Percentiles rank a stretch among this genome's conserved stretches.
Evolutionary conservation across 2,113 vertebrate species (phyloP).

Genomic region (Bujurquina vittata): DNA sequence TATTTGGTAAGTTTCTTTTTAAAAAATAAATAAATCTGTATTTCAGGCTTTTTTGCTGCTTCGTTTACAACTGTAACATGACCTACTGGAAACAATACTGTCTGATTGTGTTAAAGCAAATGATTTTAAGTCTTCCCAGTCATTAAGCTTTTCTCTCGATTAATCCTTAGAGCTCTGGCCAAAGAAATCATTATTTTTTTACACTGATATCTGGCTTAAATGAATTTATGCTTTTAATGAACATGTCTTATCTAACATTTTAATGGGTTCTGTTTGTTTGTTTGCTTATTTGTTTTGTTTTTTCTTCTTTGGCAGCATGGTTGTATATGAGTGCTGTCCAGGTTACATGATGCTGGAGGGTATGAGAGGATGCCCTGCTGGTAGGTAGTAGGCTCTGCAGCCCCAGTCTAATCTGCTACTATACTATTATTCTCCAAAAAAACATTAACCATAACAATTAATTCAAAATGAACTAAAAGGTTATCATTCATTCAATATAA

Average conservation of each 20-base stretch:
- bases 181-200: background rate
- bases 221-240: background rate
- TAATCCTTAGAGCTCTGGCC: background rate
- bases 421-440: no score
- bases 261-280: background rate
- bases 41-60: background rate
- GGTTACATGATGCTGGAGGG: conserved; percentile 94
- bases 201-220: background rate
- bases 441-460: background rate
- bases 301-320: conserved; percentile 73
- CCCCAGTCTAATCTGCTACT: background rate
- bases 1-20: background rate
- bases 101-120: background rate
- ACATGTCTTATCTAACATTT: background rate
- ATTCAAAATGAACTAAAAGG: background rate
- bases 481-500: background rate
- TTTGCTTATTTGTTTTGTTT: background rate
- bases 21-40: background rate
- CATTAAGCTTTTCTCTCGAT: background rate
- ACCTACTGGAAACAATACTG: background rate
- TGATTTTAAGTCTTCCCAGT: background rate
- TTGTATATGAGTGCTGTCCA: conserved; percentile 96
- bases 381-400: conserved; percentile 74
- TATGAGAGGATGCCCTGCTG: conserved; percentile 91
- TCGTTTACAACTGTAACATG: background rate